Evolutionary conservation across 1,140 invertebrate genomes (phyloP), one percentile per base, ranked within the genome.

Genomic region (Tenebrio molitor): DNA sequence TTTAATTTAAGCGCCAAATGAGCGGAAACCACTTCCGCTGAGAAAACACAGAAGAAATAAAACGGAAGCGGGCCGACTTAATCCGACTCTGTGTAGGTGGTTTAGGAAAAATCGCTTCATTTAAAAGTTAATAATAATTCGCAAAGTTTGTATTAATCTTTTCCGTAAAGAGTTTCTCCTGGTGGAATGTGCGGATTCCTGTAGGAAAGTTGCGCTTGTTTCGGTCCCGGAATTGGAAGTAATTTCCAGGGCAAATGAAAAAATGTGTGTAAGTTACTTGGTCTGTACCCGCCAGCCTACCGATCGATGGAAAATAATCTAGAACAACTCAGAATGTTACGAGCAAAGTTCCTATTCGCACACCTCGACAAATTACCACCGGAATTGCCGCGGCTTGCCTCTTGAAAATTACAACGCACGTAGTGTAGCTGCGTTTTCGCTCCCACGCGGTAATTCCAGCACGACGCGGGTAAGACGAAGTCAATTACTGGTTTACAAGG

Each of bases 251-350:
- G 46, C 53, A 53, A 71, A 71, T 71, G 69, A 64, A 73, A 74
- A 74, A 74, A 74, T 64, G 46, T 74, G 69, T 74, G 62, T 62
- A 44, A 39, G 41, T 74, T 36, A 74, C 68, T 70, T 46, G 68
- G 16, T 50, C 29, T 33, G 34, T 64, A 23, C 19, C 17, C 25
- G 29, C 34, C 39, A 46, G 25, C 46, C 53, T 63, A 46, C 44
- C 23, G 66, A 74, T 74, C 73, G 73, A 75, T 75, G 33, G 63
- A 72, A 74, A 74, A 74, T 74, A 74, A 74, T 74, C 72, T 67
- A 33, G 71, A 73, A 73, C 64, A 73, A 68, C 33, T 44, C 65
- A 53, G 23, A 73, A 73, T 58, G 71, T 44, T 68, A 68, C 71
- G 44, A 67, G 50, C 46, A 73, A 73, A 68, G 71, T 68, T 73